phyloP scores from a whole-genome alignment of 2,888 invertebrate genomes.

The Apodemia zela region DNA sequence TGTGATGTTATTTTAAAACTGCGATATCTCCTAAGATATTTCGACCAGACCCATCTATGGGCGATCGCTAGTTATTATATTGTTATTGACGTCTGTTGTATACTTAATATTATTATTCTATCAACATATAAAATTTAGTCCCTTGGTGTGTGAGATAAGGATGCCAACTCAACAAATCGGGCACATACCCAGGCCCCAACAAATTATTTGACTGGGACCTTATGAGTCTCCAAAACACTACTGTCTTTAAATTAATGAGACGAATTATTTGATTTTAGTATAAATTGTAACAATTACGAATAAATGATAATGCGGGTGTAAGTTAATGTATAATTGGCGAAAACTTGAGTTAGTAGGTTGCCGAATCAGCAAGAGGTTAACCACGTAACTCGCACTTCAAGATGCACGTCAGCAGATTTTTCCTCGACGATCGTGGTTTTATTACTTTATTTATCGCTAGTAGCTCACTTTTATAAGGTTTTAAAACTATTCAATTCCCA shows the following conservation, averaged over 20 bases:
- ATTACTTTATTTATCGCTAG: not conserved
- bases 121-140: too few species aligned
- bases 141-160: too few species aligned
- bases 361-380: slow-evolving; percentile 6
- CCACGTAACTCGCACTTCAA: slow-evolving; percentile 4
- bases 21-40: too few species aligned
- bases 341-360: slow-evolving; percentile 11
- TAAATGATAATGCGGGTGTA: not conserved
- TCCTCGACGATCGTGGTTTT: slow-evolving; percentile 18
- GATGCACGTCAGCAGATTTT: slow-evolving; percentile 21
- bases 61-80: too few species aligned
- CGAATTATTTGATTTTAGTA: not conserved
- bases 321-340: slow-evolving; percentile 2
- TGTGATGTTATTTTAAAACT: too few species aligned
- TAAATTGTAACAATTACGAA: not conserved
- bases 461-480: not conserved
- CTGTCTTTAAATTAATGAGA: too few species aligned
- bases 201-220: not conserved
- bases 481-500: not conserved
- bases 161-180: too few species aligned
- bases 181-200: too few species aligned
- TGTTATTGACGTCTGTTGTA: too few species aligned
- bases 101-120: too few species aligned
- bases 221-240: not conserved
- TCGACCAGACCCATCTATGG: too few species aligned